These are phyloP conservation scores for Meleagris gallopavo DNA, from an alignment of 2,113 vertebrate genomes.

Conservation along the genomic window DNA sequence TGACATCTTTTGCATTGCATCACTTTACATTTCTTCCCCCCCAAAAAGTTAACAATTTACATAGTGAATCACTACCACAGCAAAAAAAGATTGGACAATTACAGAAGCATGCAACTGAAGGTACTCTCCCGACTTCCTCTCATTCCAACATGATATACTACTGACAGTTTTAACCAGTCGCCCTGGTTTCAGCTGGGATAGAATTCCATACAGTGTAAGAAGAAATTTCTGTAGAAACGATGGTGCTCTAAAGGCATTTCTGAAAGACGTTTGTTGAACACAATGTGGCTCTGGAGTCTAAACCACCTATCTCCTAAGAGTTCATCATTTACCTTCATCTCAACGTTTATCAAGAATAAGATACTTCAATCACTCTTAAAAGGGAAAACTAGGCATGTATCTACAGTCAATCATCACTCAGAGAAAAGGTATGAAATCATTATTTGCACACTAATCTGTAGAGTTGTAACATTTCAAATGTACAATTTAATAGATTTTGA, in stretches of 20 bases:
- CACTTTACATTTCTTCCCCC: background rate
- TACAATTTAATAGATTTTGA: background rate
- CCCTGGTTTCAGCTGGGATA: background rate
- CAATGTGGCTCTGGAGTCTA: accelerated
- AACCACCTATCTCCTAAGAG: background rate
- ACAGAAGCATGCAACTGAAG: background rate
- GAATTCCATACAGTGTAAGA: background rate
- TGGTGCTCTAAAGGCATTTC: background rate
- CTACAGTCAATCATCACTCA: background rate
- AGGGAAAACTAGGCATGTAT: background rate
- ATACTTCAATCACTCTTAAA: background rate
- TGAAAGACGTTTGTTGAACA: background rate
- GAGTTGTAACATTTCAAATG: background rate
- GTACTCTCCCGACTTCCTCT: background rate
- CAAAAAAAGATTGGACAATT: background rate
- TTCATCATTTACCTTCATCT: background rate
- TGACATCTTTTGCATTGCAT: background rate
- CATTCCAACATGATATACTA: background rate
- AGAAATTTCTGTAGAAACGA: background rate
- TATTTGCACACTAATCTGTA: background rate
- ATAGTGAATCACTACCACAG: background rate
- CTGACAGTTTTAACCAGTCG: background rate
- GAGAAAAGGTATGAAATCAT: background rate
- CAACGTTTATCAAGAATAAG: background rate
- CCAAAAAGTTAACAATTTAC: background rate